These are phyloP conservation scores for Nomada lathburiana DNA, from an alignment of 2,888 invertebrate species.

Conservation along the genomic window DNA sequence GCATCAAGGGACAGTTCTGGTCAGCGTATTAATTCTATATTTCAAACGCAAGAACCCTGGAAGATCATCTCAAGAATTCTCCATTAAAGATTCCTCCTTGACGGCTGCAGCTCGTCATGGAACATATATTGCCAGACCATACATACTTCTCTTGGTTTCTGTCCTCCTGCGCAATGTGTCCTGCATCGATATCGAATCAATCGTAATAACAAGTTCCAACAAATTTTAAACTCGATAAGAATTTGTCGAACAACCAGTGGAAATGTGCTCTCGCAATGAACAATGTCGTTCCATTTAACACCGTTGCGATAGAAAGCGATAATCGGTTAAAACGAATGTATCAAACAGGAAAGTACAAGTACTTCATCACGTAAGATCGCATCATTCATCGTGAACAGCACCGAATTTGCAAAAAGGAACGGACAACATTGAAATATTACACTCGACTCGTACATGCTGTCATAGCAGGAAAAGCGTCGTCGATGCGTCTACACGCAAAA, in stretches of 20 bases:
- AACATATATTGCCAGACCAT: too few relatives aligned
- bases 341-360: background rate
- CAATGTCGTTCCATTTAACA: constrained; percentile 5
- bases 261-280: background rate
- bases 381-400: background rate
- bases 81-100: background rate
- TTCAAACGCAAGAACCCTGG: too few relatives aligned
- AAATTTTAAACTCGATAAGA: background rate
- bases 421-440: constrained; percentile 6
- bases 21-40: background rate
- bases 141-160: too few relatives aligned
- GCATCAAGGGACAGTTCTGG: too few relatives aligned
- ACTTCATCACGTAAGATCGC: background rate
- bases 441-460: constrained; percentile 3
- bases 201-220: too few relatives aligned
- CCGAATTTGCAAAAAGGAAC: background rate
- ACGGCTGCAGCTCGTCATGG: too few relatives aligned
- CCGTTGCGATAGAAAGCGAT: background rate
- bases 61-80: background rate
- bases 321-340: constrained; percentile 4
- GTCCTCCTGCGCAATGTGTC: too few relatives aligned
- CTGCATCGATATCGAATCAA: too few relatives aligned
- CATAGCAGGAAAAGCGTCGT: constrained; percentile 15
- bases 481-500: constrained; percentile 30
- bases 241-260: background rate